Percentiles rank a stretch among this genome's conserved stretches.
phyloP scores from a whole-genome alignment of 2,113 vertebrate species.

The Haemorhous mexicanus region DNA sequence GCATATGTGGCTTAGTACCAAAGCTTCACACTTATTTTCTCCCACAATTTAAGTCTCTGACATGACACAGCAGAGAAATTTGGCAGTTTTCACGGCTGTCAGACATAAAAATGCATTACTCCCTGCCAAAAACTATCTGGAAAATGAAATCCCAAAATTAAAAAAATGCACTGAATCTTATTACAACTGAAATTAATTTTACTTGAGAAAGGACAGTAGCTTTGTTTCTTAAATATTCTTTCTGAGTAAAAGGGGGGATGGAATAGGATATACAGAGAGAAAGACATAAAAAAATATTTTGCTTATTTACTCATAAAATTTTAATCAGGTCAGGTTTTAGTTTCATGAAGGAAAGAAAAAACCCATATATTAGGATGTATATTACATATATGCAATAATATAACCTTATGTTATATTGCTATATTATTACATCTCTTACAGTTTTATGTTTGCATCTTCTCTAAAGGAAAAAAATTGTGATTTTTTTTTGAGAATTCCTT shows the following conservation, averaged over 20 bases:
- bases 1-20: background rate
- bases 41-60: conserved; percentile 19
- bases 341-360: background rate
- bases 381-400: background rate
- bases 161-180: background rate
- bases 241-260: background rate
- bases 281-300: background rate
- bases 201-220: background rate
- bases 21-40: conserved; percentile 23
- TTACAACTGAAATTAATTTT: background rate
- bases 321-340: background rate
- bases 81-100: background rate
- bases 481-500: too few species aligned
- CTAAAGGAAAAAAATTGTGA: background rate
- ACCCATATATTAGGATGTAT: background rate
- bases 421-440: background rate
- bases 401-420: background rate
- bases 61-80: conserved; percentile 11
- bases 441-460: background rate
- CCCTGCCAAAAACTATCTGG: conserved; percentile 33
- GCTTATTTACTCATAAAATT: background rate
- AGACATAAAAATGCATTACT: conserved; percentile 1
- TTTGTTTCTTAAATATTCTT: background rate
- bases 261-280: background rate
- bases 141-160: conserved; percentile 7